Percentiles rank a stretch among this genome's conserved stretches.
Conservation (phyloP, 1,140 invertebrate genomes). For the Tetragonula clypearis region DNA sequence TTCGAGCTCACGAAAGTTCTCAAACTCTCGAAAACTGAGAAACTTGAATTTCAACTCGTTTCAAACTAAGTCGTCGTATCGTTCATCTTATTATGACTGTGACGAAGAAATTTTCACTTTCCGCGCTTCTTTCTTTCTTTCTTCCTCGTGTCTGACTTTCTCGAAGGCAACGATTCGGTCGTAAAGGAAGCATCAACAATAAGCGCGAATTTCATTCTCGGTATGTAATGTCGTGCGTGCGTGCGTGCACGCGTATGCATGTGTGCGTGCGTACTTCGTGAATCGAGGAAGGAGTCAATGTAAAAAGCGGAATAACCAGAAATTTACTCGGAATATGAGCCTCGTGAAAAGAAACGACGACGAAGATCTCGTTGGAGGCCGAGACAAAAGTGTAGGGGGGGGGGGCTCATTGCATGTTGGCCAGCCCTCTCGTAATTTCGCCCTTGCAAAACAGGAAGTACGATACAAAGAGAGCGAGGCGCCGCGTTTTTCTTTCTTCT, state of each 20-base stretch:
- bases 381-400: neutral
- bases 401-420: conserved; percentile 6
- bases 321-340: conserved; percentile 17
- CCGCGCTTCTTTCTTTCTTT: too few species aligned
- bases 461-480: conserved; percentile 21
- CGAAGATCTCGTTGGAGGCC: conserved; percentile 50
- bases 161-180: neutral
- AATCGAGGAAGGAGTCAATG: neutral
- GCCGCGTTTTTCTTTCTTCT: neutral
- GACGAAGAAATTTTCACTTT: too few species aligned
- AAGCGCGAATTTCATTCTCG: neutral
- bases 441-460: conserved; percentile 21
- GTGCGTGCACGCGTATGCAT: too few species aligned
- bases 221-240: neutral
- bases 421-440: conserved; percentile 24
- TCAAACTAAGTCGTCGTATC: too few species aligned
- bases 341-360: conserved; percentile 44
- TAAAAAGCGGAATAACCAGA: conserved; percentile 18
- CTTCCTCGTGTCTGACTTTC: too few species aligned
- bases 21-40: too few species aligned
- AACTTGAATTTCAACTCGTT: too few species aligned
- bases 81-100: too few species aligned
- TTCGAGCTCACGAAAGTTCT: too few species aligned
- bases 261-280: neutral
- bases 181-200: neutral